A percentile compares a stretch with the other conserved stretches of the same genome.
These are phyloP conservation scores for Papilio polyxenes DNA, from an alignment of 1,140 invertebrate genomes.

Conservation along the genomic window DNA sequence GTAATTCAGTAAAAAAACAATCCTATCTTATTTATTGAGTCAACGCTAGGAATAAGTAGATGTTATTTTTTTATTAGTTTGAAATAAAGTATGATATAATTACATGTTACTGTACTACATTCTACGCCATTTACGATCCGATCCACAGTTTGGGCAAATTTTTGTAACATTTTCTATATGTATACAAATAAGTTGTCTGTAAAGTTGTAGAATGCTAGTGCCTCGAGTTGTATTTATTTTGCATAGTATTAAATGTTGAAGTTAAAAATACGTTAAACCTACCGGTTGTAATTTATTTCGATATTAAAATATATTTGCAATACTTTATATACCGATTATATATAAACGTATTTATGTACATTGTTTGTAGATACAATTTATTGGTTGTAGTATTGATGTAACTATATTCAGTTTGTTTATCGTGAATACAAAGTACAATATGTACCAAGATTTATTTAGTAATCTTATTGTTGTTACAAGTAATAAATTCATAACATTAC, in stretches of 20 bases:
- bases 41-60: conserved; percentile 29
- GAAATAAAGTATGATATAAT: background rate
- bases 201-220: conserved; percentile 36
- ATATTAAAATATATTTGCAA: background rate
- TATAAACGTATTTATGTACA: conserved; percentile 4
- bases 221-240: conserved; percentile 29
- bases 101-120: conserved; percentile 31
- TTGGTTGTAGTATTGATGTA: conserved; percentile 13
- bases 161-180: conserved; percentile 24
- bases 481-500: conserved; percentile 34
- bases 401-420: background rate
- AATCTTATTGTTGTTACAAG: conserved; percentile 21
- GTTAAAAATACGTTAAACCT: conserved; percentile 8
- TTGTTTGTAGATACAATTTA: conserved; percentile 16
- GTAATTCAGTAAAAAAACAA: background rate
- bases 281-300: background rate
- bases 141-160: conserved; percentile 23
- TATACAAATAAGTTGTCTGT: background rate
- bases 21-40: conserved; percentile 27
- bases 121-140: conserved; percentile 37
- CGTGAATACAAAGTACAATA: conserved; percentile 27
- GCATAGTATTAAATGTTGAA: conserved; percentile 33
- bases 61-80: conserved; percentile 23
- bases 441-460: conserved; percentile 24
- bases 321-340: background rate